Conservation (phyloP, 2,113 vertebrate species). For the Lanius ludovicianus region DNA sequence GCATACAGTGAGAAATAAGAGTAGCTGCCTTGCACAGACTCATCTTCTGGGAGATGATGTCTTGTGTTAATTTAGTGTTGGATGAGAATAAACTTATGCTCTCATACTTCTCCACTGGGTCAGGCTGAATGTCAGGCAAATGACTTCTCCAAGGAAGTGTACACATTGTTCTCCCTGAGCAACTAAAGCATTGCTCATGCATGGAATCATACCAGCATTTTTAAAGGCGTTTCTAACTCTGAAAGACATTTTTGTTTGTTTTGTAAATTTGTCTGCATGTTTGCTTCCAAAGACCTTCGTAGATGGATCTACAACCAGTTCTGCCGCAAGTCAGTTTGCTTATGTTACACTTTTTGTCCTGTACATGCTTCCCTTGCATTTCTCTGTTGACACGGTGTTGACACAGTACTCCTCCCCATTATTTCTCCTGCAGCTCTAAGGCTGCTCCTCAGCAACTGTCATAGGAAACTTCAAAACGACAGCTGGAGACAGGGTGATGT, state of each 20-base stretch:
- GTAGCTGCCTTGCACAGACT: neutral
- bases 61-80: slow-evolving; percentile 18
- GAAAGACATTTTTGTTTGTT: neutral
- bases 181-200: slow-evolving; percentile 6
- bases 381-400: neutral
- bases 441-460: neutral
- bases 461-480: neutral
- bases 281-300: neutral
- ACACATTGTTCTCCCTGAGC: neutral
- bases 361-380: neutral
- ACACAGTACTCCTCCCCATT: neutral
- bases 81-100: slow-evolving; percentile 36
- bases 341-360: neutral
- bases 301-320: neutral
- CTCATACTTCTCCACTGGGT: slow-evolving; percentile 1
- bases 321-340: neutral
- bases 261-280: neutral
- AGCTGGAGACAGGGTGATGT: neutral
- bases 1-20: neutral
- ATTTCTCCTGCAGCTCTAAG: neutral
- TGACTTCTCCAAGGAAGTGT: neutral
- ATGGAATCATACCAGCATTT: neutral
- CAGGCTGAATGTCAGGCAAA: neutral
- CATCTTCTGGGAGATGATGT: neutral
- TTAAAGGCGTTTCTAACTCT: neutral